Conservation (phyloP, 92 coral and sea anemone genomes). For the Bergia sp. region DNA sequence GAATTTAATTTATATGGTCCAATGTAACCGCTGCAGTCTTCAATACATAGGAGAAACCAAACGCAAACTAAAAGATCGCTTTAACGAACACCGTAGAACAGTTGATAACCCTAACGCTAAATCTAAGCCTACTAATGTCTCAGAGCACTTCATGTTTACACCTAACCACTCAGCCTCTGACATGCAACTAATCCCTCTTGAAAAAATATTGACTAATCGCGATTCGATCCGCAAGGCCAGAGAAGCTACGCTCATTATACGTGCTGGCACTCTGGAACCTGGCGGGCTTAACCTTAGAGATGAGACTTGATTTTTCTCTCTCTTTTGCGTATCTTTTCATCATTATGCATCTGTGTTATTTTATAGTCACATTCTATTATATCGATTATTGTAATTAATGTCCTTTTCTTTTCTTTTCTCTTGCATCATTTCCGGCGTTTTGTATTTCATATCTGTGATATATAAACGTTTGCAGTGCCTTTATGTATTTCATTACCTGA, state of each 20-base stretch:
- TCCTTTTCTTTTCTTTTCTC: not conserved
- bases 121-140: slow-evolving; percentile 32
- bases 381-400: slow-evolving; percentile 9
- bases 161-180: slow-evolving; percentile 33
- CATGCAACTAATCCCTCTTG: slow-evolving; percentile 45
- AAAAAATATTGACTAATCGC: slow-evolving; percentile 26
- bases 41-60: slow-evolving; percentile 44
- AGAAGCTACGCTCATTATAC: slow-evolving; percentile 33
- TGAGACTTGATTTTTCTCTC: slow-evolving; percentile 12
- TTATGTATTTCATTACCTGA: not conserved
- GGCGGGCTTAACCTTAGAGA: slow-evolving; percentile 27
- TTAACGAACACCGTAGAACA: slow-evolving; percentile 37
- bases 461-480: slow-evolving; percentile 10
- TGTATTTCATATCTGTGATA: slow-evolving; percentile 15
- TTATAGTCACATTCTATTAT: not conserved
- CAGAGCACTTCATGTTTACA: slow-evolving; percentile 32
- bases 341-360: not conserved
- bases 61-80: slow-evolving; percentile 31
- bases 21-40: slow-evolving; percentile 45
- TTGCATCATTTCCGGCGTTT: slow-evolving; percentile 23
- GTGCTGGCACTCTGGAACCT: slow-evolving; percentile 44
- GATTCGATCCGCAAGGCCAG: slow-evolving; percentile 44
- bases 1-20: slow-evolving; percentile 42
- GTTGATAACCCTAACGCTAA: slow-evolving; percentile 24
- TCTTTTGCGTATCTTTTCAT: slow-evolving; percentile 7